These are phyloP conservation scores for Drosophila setifemur DNA, from an alignment of 1,140 invertebrate genomes.

Conservation along the genomic window DNA sequence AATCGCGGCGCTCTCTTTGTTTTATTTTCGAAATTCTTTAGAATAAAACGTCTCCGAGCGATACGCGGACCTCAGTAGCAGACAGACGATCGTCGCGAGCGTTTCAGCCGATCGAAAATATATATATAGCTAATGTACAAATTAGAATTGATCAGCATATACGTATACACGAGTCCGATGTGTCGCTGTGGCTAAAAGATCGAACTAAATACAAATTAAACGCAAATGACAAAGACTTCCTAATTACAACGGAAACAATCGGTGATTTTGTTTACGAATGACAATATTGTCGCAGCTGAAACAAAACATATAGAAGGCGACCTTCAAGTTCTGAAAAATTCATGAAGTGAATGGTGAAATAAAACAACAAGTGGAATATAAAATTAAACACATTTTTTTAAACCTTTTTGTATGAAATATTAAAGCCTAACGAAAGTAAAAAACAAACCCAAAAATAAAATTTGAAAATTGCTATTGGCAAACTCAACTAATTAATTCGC, in stretches of 20 bases:
- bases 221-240: constrained; percentile 48
- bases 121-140: constrained; percentile 23
- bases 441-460: background rate
- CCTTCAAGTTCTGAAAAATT: constrained; percentile 49
- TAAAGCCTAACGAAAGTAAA: background rate
- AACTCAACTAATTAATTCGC: background rate
- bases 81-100: constrained; percentile 65
- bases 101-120: constrained; percentile 43
- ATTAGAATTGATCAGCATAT: constrained; percentile 27
- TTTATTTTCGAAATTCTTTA: constrained; percentile 61
- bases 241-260: constrained; percentile 33
- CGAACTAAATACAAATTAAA: constrained; percentile 16
- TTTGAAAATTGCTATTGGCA: background rate
- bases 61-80: constrained; percentile 58
- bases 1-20: constrained; percentile 30
- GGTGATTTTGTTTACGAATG: constrained; percentile 23
- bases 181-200: constrained; percentile 14
- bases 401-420: background rate
- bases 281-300: constrained; percentile 22
- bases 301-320: constrained; percentile 30
- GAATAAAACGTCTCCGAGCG: constrained; percentile 61
- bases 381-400: background rate
- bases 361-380: constrained; percentile 2
- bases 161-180: constrained; percentile 1
- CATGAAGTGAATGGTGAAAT: constrained; percentile 32